These are phyloP conservation scores for Varanus komodoensis DNA, from an alignment of 2,113 vertebrate genomes.

Conservation along the genomic window DNA sequence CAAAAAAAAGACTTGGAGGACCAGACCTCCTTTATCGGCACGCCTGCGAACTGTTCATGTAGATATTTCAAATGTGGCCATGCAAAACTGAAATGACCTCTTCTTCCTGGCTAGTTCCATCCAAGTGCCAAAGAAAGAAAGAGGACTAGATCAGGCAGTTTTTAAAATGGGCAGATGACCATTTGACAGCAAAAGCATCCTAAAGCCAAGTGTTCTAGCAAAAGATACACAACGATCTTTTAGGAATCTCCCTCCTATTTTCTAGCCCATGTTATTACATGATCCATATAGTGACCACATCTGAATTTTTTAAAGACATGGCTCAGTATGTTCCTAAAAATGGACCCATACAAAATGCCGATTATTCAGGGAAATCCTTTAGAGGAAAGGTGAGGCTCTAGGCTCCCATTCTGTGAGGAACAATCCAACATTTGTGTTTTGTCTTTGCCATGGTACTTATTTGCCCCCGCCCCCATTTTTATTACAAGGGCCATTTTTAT, in stretches of 20 bases:
- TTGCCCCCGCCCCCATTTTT: slow-evolving; percentile 64
- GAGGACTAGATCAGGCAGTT: neutral
- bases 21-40: too few relatives aligned
- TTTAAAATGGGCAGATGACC: neutral
- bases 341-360: slow-evolving; percentile 49
- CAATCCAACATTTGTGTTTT: slow-evolving; percentile 49
- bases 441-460: slow-evolving; percentile 48
- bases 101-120: neutral
- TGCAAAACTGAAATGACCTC: neutral
- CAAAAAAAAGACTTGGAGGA: neutral
- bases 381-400: slow-evolving; percentile 2
- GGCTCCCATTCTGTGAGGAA: slow-evolving; percentile 24
- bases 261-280: neutral
- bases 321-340: slow-evolving; percentile 41
- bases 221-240: slow-evolving; percentile 13
- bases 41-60: neutral
- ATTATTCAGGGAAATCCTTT: neutral
- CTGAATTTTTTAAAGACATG: slow-evolving; percentile 44
- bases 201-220: slow-evolving; percentile 43
- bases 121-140: neutral
- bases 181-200: neutral
- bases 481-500: slow-evolving; percentile 63
- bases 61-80: neutral
- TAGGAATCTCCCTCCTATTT: neutral
- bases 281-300: slow-evolving; percentile 41